Conservation (phyloP, 2,113 vertebrate genomes). For the Pampusana beccarii region DNA sequence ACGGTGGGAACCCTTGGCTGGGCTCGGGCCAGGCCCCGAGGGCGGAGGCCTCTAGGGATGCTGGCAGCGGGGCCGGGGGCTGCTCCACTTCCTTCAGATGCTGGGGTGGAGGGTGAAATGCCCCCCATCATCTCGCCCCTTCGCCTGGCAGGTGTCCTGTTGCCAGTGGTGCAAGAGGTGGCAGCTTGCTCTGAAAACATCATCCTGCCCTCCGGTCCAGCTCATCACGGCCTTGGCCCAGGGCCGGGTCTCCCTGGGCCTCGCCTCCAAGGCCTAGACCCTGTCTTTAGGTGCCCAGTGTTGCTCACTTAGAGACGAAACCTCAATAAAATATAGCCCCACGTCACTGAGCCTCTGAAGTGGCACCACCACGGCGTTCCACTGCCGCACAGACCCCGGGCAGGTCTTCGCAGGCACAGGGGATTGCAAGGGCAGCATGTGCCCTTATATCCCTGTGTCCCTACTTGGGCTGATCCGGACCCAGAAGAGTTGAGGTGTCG, state of each 20-base stretch:
- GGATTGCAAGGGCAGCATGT: too few relatives aligned
- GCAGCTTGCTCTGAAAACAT: background rate
- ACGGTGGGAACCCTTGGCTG: background rate
- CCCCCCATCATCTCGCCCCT: background rate
- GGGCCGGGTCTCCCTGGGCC: background rate
- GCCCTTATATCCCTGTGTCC: background rate
- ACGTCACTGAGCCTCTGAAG: background rate
- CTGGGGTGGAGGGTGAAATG: background rate
- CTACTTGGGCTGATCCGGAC: background rate
- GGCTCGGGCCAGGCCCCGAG: background rate
- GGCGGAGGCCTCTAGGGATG: background rate
- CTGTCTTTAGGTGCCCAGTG: background rate
- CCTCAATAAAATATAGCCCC: background rate
- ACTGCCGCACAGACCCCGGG: background rate
- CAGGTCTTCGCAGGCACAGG: background rate
- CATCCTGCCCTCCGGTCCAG: background rate
- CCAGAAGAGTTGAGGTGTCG: background rate
- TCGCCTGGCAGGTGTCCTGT: background rate
- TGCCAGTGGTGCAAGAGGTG: too few relatives aligned
- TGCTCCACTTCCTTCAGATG: background rate
- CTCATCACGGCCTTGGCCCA: background rate
- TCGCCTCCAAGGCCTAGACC: background rate
- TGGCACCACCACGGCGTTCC: fast-evolving
- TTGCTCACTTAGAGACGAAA: background rate
- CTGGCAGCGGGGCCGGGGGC: background rate